Base-by-base conservation (phyloP, 1,140 invertebrate genomes). In the Gyrodactylus salaris region DNA sequence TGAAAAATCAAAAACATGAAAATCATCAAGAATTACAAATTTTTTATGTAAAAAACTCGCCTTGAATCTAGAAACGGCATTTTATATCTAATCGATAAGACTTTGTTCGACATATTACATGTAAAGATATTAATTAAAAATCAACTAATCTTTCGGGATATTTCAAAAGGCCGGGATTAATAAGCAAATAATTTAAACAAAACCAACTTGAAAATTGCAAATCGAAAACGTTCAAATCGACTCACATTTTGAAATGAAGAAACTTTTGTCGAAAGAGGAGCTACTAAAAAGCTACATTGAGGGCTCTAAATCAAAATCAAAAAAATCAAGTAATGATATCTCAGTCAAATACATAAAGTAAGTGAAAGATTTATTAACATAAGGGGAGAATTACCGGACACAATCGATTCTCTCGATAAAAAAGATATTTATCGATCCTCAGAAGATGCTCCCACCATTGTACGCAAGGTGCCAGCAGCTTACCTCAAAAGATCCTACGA, bases 401-500 rank as follows among this genome's bases (percentile, higher is more conserved):
- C 34, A 54, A 54, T 54, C 34, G 34, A 54, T 54, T 54, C 34
- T 16, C n/a, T 54, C 7, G 34, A 54, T 54, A 54, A 16, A n/a
- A 54, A n/a, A 54, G 34, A 54, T n/a, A n/a, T 54, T 54, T 54
- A 54, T 54, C 34, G 34, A 16, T 54, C 34, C 7, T 7, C 34
- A 16, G 34, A 54, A 54, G 34, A 54, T 54, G 34, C 34, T n/a
- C 34, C 34, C 7, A 54, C 34, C n/a, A 54, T 54, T 16, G 34
- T 54, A 7, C 7, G 34, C 7, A 54, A 54, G 34, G 34, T 54
- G 7, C 34, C 34, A 16, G 34, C 34, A 16, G 7, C 34, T n/a
- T 54, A 54, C n/a, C n/a, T 54, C 7, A 54, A 54, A n/a, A 54
- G 34, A 54, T 16, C 7, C n/a, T 54, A 54, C n/a, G 34, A 85